A percentile compares a stretch with the other conserved stretches of the same genome.
Evolutionary conservation across 2,888 invertebrate genomes (phyloP).

Genomic region (Uropetala carovei): DNA sequence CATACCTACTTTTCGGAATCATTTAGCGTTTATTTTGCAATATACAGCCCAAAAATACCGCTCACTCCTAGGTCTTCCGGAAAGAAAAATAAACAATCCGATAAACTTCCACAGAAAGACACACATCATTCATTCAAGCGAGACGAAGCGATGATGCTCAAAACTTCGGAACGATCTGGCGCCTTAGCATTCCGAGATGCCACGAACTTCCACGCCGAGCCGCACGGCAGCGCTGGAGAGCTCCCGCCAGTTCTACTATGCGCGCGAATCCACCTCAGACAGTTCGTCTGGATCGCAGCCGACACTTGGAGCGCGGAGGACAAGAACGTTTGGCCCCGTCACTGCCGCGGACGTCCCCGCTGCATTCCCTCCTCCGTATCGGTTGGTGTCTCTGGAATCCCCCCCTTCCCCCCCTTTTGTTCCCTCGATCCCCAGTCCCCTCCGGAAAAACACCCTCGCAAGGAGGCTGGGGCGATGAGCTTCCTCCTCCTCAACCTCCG

Average conservation of each 20-base stretch:
- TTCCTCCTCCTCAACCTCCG: constrained; percentile 54
- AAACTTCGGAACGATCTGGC: constrained; percentile 4
- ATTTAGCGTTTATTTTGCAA: no score
- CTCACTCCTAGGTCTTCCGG: neutral
- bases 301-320: constrained; percentile 55
- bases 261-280: constrained; percentile 53
- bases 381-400: constrained; percentile 43
- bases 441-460: constrained; percentile 52
- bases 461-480: constrained; percentile 63
- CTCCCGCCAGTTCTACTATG: constrained; percentile 44
- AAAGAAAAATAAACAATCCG: neutral
- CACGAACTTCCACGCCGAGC: neutral
- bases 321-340: constrained; percentile 52
- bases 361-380: constrained; percentile 37
- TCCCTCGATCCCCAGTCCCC: constrained; percentile 52
- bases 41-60: no score
- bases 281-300: constrained; percentile 54
- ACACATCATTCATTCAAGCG: neutral
- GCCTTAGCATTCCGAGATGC: neutral
- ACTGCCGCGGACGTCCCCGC: constrained; percentile 47
- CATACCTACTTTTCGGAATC: no score
- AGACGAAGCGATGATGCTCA: neutral
- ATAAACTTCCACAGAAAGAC: neutral
- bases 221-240: constrained; percentile 36
- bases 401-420: neutral